These are phyloP conservation scores for Hepsetus odoe DNA, from an alignment of 2,113 vertebrate genomes.

Conservation along the genomic window DNA sequence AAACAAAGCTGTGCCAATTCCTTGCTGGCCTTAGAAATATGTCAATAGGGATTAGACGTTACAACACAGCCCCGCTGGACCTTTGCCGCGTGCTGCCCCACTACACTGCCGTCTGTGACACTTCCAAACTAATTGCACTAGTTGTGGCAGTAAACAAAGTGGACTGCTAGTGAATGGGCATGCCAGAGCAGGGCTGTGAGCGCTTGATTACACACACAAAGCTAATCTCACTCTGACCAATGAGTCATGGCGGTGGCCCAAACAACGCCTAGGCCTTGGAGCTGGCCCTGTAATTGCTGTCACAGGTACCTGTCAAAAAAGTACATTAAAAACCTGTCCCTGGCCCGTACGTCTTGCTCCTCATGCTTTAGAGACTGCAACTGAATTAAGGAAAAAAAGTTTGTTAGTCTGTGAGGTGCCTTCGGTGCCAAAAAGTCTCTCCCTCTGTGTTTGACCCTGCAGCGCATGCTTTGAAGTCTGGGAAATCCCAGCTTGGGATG, in stretches of 20 bases:
- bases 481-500: slow-evolving; percentile 50
- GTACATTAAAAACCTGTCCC: slow-evolving; percentile 27
- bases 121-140: slow-evolving; percentile 33
- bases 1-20: slow-evolving; percentile 1
- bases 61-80: slow-evolving; percentile 3
- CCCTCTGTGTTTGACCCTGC: neutral
- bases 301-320: slow-evolving; percentile 73
- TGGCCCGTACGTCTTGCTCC: neutral
- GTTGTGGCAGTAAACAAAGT: slow-evolving; percentile 11
- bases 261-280: slow-evolving; percentile 58
- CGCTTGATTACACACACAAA: slow-evolving; percentile 65
- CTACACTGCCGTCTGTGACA: slow-evolving; percentile 11
- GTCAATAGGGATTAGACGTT: slow-evolving; percentile 17
- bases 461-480: slow-evolving; percentile 49
- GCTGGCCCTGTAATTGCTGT: slow-evolving; percentile 72
- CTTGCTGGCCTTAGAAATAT: neutral
- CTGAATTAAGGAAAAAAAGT: slow-evolving; percentile 72
- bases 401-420: slow-evolving; percentile 55
- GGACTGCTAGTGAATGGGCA: slow-evolving; percentile 41
- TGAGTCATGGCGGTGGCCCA: slow-evolving; percentile 65
- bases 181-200: slow-evolving; percentile 54
- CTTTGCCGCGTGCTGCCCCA: neutral
- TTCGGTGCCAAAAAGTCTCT: slow-evolving; percentile 3
- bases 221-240: slow-evolving; percentile 66
- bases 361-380: slow-evolving; percentile 66